Conservation (phyloP, 2,797 vertebrate genomes). For the Holocentrus rufus region DNA sequence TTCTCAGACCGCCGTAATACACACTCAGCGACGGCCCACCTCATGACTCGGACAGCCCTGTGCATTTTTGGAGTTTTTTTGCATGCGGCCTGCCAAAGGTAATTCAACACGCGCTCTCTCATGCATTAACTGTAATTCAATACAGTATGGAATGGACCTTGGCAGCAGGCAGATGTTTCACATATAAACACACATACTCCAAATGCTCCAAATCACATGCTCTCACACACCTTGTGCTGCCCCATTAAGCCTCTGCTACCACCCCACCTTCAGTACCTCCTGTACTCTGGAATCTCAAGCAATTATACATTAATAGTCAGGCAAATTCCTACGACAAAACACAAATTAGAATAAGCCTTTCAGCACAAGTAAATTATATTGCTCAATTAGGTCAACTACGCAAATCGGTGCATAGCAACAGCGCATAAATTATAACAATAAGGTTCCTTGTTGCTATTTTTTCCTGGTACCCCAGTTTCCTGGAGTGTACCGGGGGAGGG, state of each 20-base stretch:
- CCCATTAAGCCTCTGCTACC: slow-evolving; percentile 40
- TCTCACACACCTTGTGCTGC: slow-evolving; percentile 10
- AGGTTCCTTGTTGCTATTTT: slow-evolving; percentile 17
- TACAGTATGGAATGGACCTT: slow-evolving; percentile 48
- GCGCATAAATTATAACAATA: slow-evolving; percentile 60
- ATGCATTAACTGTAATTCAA: slow-evolving; percentile 56
- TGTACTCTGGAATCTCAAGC: slow-evolving; percentile 14
- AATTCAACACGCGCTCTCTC: slow-evolving; percentile 59
- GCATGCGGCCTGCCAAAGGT: slow-evolving; percentile 50
- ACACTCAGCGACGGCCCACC: slow-evolving; percentile 41
- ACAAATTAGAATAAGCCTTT: slow-evolving; percentile 51
- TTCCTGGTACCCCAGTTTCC: slow-evolving; percentile 60
- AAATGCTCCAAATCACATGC: slow-evolving; percentile 10
- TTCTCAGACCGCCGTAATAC: slow-evolving; percentile 55
- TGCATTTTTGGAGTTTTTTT: slow-evolving; percentile 48
- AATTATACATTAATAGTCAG: slow-evolving; percentile 47
- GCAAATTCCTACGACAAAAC: slow-evolving; percentile 36
- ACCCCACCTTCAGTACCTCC: slow-evolving; percentile 7
- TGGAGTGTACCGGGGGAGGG: slow-evolving; percentile 43
- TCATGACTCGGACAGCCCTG: slow-evolving; percentile 61
- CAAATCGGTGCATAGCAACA: slow-evolving; percentile 50
- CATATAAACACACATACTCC: slow-evolving; percentile 4
- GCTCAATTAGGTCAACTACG: slow-evolving; percentile 58
- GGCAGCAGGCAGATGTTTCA: slow-evolving; percentile 42
- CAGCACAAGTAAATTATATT: slow-evolving; percentile 43